Evolutionary conservation across 2,888 invertebrate genomes (phyloP).

Genomic region (Asteroscopus sphinx): DNA sequence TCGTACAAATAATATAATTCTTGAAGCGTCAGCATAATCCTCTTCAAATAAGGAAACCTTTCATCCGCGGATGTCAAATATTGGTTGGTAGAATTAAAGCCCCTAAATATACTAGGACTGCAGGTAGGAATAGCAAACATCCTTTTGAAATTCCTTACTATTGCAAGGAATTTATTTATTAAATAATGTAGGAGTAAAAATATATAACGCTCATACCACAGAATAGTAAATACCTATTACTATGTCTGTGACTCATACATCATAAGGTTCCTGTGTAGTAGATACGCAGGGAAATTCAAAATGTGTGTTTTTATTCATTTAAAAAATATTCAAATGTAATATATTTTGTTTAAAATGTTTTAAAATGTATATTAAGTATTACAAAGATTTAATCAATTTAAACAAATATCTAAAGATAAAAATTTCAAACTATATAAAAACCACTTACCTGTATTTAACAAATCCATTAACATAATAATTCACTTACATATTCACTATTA

Average conservation of each 20-base stretch:
- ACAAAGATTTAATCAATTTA: no score
- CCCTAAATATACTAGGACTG: conserved; percentile 8
- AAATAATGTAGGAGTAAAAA: no score
- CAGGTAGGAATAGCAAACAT: conserved; percentile 11
- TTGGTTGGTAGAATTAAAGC: conserved; percentile 32
- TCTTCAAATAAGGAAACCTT: conserved; percentile 33
- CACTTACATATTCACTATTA: conserved; percentile 43
- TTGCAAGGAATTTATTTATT: background rate
- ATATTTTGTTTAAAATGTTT: no score
- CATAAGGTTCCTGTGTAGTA: no score
- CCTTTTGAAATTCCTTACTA: no score
- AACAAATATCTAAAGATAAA: background rate
- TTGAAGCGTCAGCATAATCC: conserved; percentile 37
- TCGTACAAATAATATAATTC: conserved; percentile 45
- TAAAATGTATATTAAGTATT: no score
- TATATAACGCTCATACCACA: no score
- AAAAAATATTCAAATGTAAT: no score
- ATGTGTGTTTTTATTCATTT: no score
- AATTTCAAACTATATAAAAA: background rate
- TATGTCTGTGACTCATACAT: no score
- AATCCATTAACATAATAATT: conserved; percentile 50
- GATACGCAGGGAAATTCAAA: no score
- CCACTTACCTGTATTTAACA: conserved; percentile 48
- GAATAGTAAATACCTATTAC: no score
- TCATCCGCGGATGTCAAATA: conserved; percentile 31